Conservation (phyloP, 1,140 invertebrate species). For the Cryptotermes secundus region DNA sequence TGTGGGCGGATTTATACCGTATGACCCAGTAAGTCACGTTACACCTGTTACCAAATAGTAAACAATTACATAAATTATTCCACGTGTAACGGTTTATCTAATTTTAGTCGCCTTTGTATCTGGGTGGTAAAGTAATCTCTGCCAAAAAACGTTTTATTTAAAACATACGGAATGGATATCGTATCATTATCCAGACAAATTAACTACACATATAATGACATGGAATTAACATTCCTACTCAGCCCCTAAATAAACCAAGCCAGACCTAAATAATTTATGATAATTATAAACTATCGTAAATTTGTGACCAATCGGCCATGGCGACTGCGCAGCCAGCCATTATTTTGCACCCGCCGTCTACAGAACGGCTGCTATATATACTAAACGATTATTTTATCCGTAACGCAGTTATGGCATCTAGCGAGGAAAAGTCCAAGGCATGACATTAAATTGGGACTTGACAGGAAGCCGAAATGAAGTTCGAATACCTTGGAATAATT, state of each 20-base stretch:
- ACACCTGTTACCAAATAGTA: neutral
- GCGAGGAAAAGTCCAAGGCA: too few relatives aligned
- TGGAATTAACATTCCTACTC: neutral
- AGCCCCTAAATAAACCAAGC: neutral
- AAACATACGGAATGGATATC: neutral
- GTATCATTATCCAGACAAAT: constrained; percentile 2
- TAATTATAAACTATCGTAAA: neutral
- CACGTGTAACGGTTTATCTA: neutral
- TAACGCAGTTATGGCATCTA: neutral
- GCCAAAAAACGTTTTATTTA: neutral
- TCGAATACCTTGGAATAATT: too few relatives aligned
- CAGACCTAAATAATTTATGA: neutral
- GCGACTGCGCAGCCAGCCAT: neutral
- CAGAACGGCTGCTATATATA: neutral
- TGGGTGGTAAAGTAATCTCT: neutral
- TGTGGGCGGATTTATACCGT: neutral
- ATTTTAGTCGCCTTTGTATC: neutral
- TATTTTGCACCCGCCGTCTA: neutral
- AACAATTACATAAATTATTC: neutral
- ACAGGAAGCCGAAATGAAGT: too few relatives aligned
- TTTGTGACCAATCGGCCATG: neutral
- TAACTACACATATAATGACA: neutral
- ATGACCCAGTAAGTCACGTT: neutral
- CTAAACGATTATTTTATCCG: neutral
- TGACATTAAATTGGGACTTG: too few relatives aligned